Base-by-base conservation (phyloP, 2,888 invertebrate species). In the Augiades crinisus region DNA sequence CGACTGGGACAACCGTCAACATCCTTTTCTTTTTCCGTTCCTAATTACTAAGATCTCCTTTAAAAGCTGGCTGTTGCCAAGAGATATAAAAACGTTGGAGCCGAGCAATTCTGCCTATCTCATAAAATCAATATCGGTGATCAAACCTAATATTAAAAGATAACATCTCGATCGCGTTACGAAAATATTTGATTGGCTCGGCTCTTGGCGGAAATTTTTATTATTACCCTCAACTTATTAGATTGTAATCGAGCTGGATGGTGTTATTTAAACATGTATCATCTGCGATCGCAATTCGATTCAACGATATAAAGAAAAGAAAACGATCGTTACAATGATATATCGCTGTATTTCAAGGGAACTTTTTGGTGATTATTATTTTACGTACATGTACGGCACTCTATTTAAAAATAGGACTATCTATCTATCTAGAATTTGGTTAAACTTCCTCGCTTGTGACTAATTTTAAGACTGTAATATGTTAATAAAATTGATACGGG, bases 121-220 rank as follows among this genome's bases (percentile, higher is more conserved):
- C 57, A 58, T 54, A 58, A 54, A 59, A 57, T 52, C 53, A 38
- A 56, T 53, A 52, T 65, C 63, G 62, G 50, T 51, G 50, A 56
- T 50, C 49, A 55, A 56, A 41, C 33, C 52, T 55, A 70, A 75
- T 81, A 80, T 80, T 77, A 74, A 76, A 81, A 69, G 77, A 83
- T 78, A 82, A 81, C 76, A 81, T 79, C 73, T 67, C 68, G 65
- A 59, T 63, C 57, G 60, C 65, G 63, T 67, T 72, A 71, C 64
- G 68, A 79, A 77, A 82, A 82, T 81, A 82, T 81, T 78, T 75
- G 77, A 80, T 78, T 78, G 73, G 72, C 56, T 71, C 60, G 68
- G 64, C 59, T 56, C 57, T 54, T 62, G 56, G 36, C 37, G 56
- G 58, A 57, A 58, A 62, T 57, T 63, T 63, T 65, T 68, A 64